These are phyloP conservation scores for Vireo altiloquus DNA, from an alignment of 2,113 vertebrate genomes.

Conservation along the genomic window DNA sequence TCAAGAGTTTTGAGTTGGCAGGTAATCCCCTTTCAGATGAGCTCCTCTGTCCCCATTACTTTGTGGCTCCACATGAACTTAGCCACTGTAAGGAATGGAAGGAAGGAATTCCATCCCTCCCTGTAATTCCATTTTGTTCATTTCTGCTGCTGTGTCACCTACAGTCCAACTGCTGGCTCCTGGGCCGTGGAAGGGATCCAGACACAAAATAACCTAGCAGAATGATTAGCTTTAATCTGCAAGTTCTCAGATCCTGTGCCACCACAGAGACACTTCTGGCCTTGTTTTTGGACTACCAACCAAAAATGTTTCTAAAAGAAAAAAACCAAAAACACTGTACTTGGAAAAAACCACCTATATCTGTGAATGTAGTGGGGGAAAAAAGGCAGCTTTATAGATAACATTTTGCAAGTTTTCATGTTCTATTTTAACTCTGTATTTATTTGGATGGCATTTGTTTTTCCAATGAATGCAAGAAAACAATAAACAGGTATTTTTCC, in stretches of 20 bases:
- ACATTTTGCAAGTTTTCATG: neutral
- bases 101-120: neutral
- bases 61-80: neutral
- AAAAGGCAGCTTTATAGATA: neutral
- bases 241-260: neutral
- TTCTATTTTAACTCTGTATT: neutral
- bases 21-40: neutral
- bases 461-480: neutral
- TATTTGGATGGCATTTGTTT: neutral
- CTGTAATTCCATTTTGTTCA: neutral
- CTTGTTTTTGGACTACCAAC: neutral
- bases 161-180: neutral
- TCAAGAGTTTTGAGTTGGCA: neutral
- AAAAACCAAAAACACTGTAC: no score
- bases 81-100: neutral
- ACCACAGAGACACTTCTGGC: neutral
- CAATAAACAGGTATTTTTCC: neutral
- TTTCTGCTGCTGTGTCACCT: neutral
- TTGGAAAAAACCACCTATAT: no score
- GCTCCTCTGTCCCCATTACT: neutral
- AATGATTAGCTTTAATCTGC: neutral
- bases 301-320: neutral
- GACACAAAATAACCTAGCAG: neutral
- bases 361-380: rapidly evolving
- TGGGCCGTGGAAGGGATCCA: neutral